Conservation (phyloP, 2,797 vertebrate species). For the Nothura maculosa region DNA sequence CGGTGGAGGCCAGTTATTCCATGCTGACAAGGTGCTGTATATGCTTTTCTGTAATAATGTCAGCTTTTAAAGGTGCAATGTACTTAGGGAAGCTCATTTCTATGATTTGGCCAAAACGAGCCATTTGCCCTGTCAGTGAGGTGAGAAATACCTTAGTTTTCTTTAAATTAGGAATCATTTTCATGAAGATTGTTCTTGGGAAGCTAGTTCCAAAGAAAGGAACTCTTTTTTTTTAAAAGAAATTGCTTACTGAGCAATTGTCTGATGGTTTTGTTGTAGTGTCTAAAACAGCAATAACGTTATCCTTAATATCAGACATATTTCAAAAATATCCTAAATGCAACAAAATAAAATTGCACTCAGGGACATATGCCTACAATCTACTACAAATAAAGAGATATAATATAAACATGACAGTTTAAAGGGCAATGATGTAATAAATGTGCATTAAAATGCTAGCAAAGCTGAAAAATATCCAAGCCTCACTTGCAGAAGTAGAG, state of each 20-base stretch:
- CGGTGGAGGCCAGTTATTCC: constrained; percentile 81
- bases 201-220: constrained; percentile 48
- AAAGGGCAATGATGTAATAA: constrained; percentile 7
- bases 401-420: constrained; percentile 18
- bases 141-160: constrained; percentile 58
- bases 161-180: constrained; percentile 75
- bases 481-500: background rate
- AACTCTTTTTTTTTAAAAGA: constrained; percentile 27
- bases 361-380: background rate
- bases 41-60: constrained; percentile 79
- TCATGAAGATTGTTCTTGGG: constrained; percentile 63
- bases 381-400: background rate
- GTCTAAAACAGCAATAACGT: constrained; percentile 37
- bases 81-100: constrained; percentile 79
- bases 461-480: background rate
- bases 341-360: constrained; percentile 49
- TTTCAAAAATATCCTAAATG: constrained; percentile 52
- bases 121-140: constrained; percentile 62
- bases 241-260: constrained; percentile 34
- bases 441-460: background rate
- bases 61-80: constrained; percentile 80
- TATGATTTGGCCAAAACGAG: constrained; percentile 74
- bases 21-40: constrained; percentile 82
- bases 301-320: constrained; percentile 25
- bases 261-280: constrained; percentile 27